Conservation (phyloP, 35 echinoderm and acorn worm genomes). For the Lytechinus variegatus region DNA sequence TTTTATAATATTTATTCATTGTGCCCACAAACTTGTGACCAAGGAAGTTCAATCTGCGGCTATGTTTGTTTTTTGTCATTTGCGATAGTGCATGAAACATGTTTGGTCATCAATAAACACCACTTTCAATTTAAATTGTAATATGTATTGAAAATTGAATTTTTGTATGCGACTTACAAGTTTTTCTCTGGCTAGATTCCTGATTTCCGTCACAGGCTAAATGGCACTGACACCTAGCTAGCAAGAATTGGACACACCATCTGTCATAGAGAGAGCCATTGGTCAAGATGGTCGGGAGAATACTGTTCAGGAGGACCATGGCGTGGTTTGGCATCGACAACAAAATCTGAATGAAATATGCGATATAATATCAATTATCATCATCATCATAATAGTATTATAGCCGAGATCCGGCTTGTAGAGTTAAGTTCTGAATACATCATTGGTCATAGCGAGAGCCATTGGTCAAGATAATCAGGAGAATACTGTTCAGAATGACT, state of each 20-base stretch:
- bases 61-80: too few species aligned
- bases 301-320: slow-evolving; percentile 56
- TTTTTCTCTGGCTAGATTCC: slow-evolving; percentile 62
- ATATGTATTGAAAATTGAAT: too few species aligned
- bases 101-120: too few species aligned
- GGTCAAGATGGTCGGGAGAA: slow-evolving; percentile 66
- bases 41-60: too few species aligned
- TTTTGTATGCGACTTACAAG: slow-evolving; percentile 52
- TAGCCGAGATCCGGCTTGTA: too few species aligned
- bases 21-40: too few species aligned
- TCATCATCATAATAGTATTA: too few species aligned
- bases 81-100: too few species aligned
- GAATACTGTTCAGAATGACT: slow-evolving; percentile 57
- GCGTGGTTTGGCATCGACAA: slow-evolving; percentile 79
- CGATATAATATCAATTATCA: too few species aligned
- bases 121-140: too few species aligned
- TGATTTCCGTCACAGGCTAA: slow-evolving; percentile 53
- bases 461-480: slow-evolving; percentile 66
- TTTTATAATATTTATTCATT: too few species aligned
- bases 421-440: slow-evolving; percentile 79
- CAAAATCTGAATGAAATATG: slow-evolving; percentile 50
- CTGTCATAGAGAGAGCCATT: slow-evolving; percentile 78
- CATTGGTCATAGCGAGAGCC: slow-evolving; percentile 79
- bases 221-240: slow-evolving; percentile 73
- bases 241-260: slow-evolving; percentile 80